These are phyloP conservation scores for Julus scandinavius DNA, from an alignment of 2,888 invertebrate genomes.

Conservation along the genomic window DNA sequence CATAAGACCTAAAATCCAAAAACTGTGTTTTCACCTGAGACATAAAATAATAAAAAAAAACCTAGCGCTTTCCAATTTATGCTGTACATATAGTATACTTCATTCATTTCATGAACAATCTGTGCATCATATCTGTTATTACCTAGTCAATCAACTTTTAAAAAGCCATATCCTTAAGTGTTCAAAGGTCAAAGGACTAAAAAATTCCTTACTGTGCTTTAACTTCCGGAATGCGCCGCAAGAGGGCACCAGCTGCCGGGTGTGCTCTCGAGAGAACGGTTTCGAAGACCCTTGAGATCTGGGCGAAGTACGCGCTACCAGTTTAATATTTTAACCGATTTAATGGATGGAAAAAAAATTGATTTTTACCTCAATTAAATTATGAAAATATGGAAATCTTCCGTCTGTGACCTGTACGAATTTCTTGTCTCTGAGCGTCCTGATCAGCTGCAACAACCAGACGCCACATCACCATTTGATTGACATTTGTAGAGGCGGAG, in stretches of 20 bases:
- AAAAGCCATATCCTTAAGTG: no score
- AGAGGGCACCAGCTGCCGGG: background rate
- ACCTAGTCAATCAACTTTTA: no score
- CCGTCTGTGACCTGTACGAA: background rate
- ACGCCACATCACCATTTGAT: background rate
- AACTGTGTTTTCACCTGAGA: no score
- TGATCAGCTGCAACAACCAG: background rate
- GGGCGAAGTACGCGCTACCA: background rate
- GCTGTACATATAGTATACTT: no score
- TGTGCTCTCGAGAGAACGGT: background rate
- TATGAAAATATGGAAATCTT: background rate
- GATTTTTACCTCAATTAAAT: slow-evolving; percentile 2
- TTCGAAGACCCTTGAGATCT: background rate
- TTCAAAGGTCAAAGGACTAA: no score
- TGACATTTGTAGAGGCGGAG: background rate
- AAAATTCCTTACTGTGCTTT: no score
- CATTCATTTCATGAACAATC: no score
- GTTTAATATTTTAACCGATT: background rate
- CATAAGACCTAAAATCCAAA: no score
- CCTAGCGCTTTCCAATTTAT: no score
- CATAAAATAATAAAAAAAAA: no score
- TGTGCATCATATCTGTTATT: no score
- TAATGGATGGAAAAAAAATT: background rate
- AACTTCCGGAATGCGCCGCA: background rate
- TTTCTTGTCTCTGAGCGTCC: background rate